Percentiles rank a stretch among this genome's conserved stretches.
These are phyloP conservation scores for Turnix velox DNA, from an alignment of 2,113 vertebrate genomes.

Conservation along the genomic window DNA sequence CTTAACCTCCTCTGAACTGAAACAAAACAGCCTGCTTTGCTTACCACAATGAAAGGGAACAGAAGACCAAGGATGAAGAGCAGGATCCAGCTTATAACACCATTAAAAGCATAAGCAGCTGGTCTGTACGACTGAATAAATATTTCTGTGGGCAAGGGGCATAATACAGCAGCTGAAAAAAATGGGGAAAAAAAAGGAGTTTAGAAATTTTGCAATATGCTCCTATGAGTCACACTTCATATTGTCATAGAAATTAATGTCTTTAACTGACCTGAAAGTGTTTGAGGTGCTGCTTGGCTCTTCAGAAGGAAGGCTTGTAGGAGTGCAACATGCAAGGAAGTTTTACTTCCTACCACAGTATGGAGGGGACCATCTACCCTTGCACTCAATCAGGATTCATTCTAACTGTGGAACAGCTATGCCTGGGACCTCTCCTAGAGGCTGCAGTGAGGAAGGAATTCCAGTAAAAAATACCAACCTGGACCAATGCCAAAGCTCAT, in stretches of 20 bases:
- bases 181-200: neutral
- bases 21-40: neutral
- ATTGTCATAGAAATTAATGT: neutral
- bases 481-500: conserved; percentile 76
- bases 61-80: conserved; percentile 79
- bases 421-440: neutral
- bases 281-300: neutral
- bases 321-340: neutral
- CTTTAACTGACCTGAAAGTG: neutral
- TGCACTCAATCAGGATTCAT: neutral
- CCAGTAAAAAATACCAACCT: conserved; percentile 61
- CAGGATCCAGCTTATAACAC: conserved; percentile 70
- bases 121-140: conserved; percentile 79
- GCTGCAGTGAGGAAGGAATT: neutral
- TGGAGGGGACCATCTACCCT: neutral
- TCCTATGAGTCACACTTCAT: neutral
- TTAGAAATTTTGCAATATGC: neutral
- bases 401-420: neutral
- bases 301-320: neutral
- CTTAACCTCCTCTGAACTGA: neutral
- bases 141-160: conserved; percentile 74
- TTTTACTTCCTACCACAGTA: neutral
- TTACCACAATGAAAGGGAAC: conserved; percentile 82
- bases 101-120: conserved; percentile 71
- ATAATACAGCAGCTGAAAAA: conserved; percentile 67